Percentiles rank a stretch among this genome's conserved stretches.
Evolutionary conservation across 2,888 invertebrate genomes (phyloP).

Genomic region (Microctonus hyperodae): DNA sequence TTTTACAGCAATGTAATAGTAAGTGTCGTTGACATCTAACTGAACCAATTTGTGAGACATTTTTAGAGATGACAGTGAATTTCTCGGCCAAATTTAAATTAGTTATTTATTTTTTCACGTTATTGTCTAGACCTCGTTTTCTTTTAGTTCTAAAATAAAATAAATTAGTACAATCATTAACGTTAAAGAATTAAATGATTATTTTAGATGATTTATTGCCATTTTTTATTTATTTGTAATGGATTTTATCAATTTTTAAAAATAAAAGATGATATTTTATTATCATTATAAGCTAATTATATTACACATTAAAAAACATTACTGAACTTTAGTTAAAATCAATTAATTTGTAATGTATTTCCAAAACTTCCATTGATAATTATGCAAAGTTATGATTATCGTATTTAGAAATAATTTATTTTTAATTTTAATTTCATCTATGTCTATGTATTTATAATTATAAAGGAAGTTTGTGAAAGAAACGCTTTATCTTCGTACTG

Average conservation of each 20-base stretch:
- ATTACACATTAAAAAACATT: slow-evolving; percentile 4
- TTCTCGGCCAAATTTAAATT: slow-evolving; percentile 9
- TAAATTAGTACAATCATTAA: slow-evolving; percentile 18
- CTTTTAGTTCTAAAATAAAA: slow-evolving; percentile 54
- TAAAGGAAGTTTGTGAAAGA: slow-evolving; percentile 25
- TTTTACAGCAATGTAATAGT: slow-evolving; percentile 80
- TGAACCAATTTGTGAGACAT: slow-evolving; percentile 46
- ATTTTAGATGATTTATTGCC: slow-evolving; percentile 12
- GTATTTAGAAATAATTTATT: too few species aligned
- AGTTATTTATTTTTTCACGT: too few species aligned
- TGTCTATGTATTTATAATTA: neutral
- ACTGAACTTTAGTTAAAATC: neutral
- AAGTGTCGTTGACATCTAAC: slow-evolving; percentile 65
- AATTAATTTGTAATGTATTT: slow-evolving; percentile 2
- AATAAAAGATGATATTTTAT: neutral
- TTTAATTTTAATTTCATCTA: too few species aligned
- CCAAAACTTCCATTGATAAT: too few species aligned
- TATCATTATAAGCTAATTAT: slow-evolving; percentile 23
- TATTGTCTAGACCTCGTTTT: slow-evolving; percentile 48
- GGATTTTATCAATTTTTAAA: neutral
- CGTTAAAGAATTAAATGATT: too few species aligned
- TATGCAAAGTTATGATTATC: too few species aligned
- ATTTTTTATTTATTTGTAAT: slow-evolving; percentile 4
- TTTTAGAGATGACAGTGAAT: neutral
- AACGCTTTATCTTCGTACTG: slow-evolving; percentile 31